These are phyloP conservation scores for Tapirus indicus DNA, from an alignment of 2,797 vertebrate species.

Conservation along the genomic window DNA sequence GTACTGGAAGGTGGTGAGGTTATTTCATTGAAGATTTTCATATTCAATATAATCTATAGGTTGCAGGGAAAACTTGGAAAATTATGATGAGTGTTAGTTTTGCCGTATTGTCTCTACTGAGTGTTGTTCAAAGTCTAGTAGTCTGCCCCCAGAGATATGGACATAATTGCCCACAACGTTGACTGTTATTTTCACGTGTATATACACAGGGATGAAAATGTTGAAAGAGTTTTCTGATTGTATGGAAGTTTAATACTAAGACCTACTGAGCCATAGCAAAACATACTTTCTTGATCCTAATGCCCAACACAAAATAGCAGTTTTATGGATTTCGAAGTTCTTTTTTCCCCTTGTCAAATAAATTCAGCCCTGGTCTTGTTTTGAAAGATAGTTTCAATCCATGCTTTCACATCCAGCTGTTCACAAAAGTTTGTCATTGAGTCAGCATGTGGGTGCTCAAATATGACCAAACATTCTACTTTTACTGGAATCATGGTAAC, in stretches of 20 bases:
- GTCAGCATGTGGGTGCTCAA: accelerated
- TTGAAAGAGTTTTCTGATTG: background rate
- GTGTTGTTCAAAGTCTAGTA: background rate
- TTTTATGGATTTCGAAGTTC: accelerated
- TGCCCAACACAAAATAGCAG: background rate
- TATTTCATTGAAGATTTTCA: background rate
- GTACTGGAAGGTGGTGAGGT: too few relatives aligned
- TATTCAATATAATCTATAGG: background rate
- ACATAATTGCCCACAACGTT: background rate
- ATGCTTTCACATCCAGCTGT: too few relatives aligned
- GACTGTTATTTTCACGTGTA: background rate
- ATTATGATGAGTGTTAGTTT: background rate
- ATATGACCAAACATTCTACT: accelerated
- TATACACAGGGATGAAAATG: background rate
- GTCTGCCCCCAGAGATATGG: background rate
- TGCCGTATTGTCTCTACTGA: accelerated
- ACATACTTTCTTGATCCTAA: background rate
- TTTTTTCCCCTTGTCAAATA: background rate
- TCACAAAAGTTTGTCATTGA: accelerated
- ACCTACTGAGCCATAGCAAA: background rate
- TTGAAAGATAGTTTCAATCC: background rate
- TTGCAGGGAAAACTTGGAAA: background rate
- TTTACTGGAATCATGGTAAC: too few relatives aligned
- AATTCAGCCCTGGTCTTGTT: background rate
- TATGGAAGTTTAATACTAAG: background rate